Conservation (phyloP, 2,797 vertebrate species). For the Ispidina lecontei region DNA sequence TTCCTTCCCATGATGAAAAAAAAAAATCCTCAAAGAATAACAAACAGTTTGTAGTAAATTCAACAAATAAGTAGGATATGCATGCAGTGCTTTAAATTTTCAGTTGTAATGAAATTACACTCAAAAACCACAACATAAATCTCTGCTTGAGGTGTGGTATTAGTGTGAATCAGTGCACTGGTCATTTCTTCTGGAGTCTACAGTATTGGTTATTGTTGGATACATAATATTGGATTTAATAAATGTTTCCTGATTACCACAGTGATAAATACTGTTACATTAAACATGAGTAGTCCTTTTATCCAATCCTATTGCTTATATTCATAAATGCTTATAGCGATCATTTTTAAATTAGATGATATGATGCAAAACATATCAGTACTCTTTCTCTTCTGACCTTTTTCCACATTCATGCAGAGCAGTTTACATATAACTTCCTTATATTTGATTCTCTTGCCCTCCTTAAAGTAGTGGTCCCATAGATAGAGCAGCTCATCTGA, state of each 20-base stretch:
- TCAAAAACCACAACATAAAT: not conserved
- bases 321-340: not conserved
- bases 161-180: not conserved
- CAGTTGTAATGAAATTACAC: not conserved
- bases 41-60: slow-evolving; percentile 42
- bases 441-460: not conserved
- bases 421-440: not conserved
- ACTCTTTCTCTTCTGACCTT: not conserved
- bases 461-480: not conserved
- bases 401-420: not conserved
- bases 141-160: not conserved
- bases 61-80: slow-evolving; percentile 9
- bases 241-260: not conserved
- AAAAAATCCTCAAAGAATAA: slow-evolving; percentile 19
- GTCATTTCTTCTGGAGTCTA: not conserved
- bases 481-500: not conserved
- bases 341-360: not conserved
- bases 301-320: not conserved
- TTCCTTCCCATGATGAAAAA: slow-evolving; percentile 31
- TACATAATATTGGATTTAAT: not conserved
- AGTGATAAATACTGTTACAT: not conserved
- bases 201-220: not conserved
- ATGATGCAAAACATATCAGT: not conserved
- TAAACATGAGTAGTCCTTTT: not conserved
- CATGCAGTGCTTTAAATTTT: not conserved